Percentiles rank a stretch among this genome's conserved stretches.
These are phyloP conservation scores for Leptatherina wallacei DNA, from an alignment of 2,797 vertebrate genomes.

Conservation along the genomic window DNA sequence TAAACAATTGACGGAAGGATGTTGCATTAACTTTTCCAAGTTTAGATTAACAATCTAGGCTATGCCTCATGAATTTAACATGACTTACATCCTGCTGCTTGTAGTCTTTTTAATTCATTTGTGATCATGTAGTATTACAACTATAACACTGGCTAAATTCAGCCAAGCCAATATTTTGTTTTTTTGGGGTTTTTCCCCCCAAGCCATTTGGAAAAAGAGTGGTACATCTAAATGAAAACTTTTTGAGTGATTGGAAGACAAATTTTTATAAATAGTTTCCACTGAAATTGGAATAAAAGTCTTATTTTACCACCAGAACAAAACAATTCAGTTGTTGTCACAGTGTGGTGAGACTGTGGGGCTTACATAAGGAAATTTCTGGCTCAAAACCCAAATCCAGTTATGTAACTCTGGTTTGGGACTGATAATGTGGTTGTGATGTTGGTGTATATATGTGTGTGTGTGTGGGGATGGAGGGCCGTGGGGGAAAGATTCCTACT, in stretches of 20 bases:
- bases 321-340: conserved; percentile 18
- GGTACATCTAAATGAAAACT: not conserved
- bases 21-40: no score
- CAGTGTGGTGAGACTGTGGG: conserved; percentile 29
- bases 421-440: conserved; percentile 49
- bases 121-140: no score
- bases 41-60: no score
- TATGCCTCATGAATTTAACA: no score
- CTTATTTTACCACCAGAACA: conserved; percentile 26
- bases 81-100: no score
- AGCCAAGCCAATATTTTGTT: no score
- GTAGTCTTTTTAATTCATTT: no score
- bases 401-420: conserved; percentile 69
- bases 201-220: no score
- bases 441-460: conserved; percentile 1
- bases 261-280: not conserved
- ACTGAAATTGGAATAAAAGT: conserved; percentile 1
- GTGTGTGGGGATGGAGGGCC: not conserved
- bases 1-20: no score
- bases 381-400: conserved; percentile 48
- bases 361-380: conserved; percentile 61
- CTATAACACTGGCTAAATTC: no score
- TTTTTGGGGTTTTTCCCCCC: no score
- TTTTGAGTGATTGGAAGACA: not conserved
- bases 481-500: conserved; percentile 2